Evolutionary conservation across 2,797 vertebrate genomes (phyloP).

Genomic region (Galaxias olidus): DNA sequence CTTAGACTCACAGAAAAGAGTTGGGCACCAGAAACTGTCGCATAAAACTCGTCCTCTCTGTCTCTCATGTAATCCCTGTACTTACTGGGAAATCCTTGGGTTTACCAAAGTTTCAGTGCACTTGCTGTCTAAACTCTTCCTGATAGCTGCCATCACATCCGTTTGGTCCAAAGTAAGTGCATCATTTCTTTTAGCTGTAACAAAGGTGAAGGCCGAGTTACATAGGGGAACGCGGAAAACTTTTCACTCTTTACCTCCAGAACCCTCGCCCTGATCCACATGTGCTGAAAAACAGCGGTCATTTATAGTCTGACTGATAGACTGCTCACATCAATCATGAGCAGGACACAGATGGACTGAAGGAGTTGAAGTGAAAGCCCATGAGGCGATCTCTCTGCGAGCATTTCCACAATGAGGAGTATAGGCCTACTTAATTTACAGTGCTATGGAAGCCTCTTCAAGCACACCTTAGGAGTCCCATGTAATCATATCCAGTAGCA

Average conservation of each 20-base stretch:
- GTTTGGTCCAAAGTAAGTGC: not conserved
- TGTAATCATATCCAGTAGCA: constrained; percentile 15
- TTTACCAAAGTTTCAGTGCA: constrained; percentile 61
- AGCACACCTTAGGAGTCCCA: constrained; percentile 30
- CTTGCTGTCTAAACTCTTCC: constrained; percentile 32
- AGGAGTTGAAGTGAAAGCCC: constrained; percentile 31
- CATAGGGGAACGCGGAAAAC: not conserved
- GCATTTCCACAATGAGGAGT: constrained; percentile 25
- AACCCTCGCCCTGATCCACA: not conserved
- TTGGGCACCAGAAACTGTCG: constrained; percentile 29
- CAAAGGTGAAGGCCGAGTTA: not conserved
- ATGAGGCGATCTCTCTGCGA: constrained; percentile 20
- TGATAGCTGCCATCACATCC: too few species aligned
- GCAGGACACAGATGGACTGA: constrained; percentile 44
- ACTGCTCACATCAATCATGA: constrained; percentile 35
- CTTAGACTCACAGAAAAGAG: constrained; percentile 28
- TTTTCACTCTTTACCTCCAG: not conserved
- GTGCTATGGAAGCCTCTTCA: constrained; percentile 30
- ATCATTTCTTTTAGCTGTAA: not conserved
- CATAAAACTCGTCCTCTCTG: constrained; percentile 38
- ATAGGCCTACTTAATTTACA: constrained; percentile 37
- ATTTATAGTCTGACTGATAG: constrained; percentile 33
- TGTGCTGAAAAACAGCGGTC: not conserved
- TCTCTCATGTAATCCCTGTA: constrained; percentile 63
- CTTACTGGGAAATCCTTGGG: constrained; percentile 37